These are phyloP conservation scores for Armadillidium nasatum DNA, from an alignment of 1,140 invertebrate genomes.

Conservation along the genomic window DNA sequence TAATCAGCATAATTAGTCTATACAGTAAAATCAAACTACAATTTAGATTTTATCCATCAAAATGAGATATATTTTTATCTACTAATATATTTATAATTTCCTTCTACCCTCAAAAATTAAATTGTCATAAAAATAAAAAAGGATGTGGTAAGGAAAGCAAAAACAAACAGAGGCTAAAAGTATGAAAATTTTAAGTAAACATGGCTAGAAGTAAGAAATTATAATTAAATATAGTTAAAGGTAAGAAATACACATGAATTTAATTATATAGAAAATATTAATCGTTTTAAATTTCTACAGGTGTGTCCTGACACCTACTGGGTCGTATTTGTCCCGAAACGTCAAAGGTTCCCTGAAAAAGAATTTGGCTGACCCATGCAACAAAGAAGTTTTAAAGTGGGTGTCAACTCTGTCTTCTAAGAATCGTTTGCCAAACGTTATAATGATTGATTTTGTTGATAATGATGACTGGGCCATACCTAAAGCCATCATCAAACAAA, in stretches of 20 bases:
- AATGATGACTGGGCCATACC: slow-evolving; percentile 24
- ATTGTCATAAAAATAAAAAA: slow-evolving; percentile 11
- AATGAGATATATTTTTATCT: too few relatives aligned
- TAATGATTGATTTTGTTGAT: slow-evolving; percentile 27
- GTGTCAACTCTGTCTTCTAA: background rate
- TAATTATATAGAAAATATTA: background rate
- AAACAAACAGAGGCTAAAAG: background rate
- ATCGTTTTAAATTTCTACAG: slow-evolving; percentile 8
- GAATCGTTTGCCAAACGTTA: background rate
- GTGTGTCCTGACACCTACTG: slow-evolving; percentile 23
- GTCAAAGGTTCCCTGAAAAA: slow-evolving; percentile 5
- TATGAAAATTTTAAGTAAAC: too few relatives aligned
- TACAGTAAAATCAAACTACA: too few relatives aligned
- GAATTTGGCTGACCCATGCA: slow-evolving; percentile 23
- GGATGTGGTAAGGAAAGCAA: background rate
- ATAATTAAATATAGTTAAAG: background rate
- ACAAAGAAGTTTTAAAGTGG: slow-evolving; percentile 14
- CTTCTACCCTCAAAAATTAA: background rate
- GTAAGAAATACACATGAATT: background rate
- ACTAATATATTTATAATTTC: background rate
- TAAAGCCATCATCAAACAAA: slow-evolving; percentile 14
- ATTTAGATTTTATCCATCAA: too few relatives aligned
- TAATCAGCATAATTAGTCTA: too few relatives aligned
- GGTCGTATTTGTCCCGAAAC: slow-evolving; percentile 3
- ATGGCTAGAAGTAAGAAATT: background rate